Percentiles rank a stretch among this genome's conserved stretches.
Conservation (phyloP, 2,113 vertebrate species). For the Pterophyllum scalare region DNA sequence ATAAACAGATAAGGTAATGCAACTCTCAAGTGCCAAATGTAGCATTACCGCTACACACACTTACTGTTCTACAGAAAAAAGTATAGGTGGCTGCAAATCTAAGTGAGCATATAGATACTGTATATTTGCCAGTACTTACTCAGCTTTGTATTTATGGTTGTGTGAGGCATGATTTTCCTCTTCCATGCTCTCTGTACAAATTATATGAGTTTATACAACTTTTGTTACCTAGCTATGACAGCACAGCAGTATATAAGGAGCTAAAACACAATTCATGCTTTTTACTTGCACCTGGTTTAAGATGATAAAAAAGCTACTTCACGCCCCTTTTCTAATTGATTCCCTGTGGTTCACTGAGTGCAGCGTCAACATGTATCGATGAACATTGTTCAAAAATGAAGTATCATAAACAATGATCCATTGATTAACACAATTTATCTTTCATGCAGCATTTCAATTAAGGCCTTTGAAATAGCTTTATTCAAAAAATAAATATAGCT, state of each 20-base stretch:
- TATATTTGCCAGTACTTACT: not conserved
- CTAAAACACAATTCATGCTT: not conserved
- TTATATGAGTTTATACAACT: not conserved
- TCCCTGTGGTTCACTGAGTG: not conserved
- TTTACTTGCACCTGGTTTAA: not conserved
- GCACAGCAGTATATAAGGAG: not conserved
- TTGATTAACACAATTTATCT: not conserved
- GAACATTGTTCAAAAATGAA: not conserved
- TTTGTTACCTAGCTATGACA: not conserved
- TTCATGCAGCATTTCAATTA: not conserved
- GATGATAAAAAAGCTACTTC: not conserved
- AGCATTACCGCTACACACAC: not conserved
- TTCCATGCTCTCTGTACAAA: not conserved
- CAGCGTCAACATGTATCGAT: not conserved
- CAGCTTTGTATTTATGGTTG: not conserved
- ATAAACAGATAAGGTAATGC: not conserved
- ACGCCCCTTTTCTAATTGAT: not conserved
- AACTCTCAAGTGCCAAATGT: no score
- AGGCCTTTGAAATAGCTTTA: not conserved
- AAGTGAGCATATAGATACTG: not conserved
- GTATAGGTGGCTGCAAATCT: not conserved
- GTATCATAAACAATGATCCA: not conserved
- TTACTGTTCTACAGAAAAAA: not conserved
- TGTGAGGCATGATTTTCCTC: not conserved
- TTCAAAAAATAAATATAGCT: no score